Conservation (phyloP, 2,113 vertebrate species). For the Lepisosteus osseus region DNA sequence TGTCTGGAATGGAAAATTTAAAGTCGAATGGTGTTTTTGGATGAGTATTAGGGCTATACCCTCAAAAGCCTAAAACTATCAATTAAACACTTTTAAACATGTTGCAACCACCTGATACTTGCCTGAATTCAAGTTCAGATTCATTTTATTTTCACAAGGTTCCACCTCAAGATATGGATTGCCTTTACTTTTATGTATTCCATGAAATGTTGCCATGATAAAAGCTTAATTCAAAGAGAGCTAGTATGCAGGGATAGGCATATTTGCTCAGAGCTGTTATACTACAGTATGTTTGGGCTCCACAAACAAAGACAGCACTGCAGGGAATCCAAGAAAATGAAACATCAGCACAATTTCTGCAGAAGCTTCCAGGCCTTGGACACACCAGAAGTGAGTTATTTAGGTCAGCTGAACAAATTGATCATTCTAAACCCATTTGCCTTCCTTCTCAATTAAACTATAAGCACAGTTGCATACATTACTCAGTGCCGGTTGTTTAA, state of each 20-base stretch:
- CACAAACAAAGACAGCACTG: constrained; percentile 2
- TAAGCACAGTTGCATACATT: not conserved
- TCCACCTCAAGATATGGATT: not conserved
- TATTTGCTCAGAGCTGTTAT: not conserved
- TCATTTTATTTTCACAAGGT: not conserved
- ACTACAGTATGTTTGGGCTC: not conserved
- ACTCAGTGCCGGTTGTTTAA: not conserved
- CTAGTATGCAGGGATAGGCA: not conserved
- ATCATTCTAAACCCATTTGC: not conserved
- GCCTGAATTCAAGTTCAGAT: too few relatives aligned
- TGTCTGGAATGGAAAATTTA: too few relatives aligned
- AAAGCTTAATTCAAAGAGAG: not conserved
- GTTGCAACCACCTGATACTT: too few relatives aligned
- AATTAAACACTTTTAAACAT: too few relatives aligned
- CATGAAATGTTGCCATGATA: constrained; percentile 1
- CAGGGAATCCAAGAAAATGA: constrained; percentile 5
- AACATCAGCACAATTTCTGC: constrained; percentile 13
- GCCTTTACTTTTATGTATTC: not conserved
- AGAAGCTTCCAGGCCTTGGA: not conserved
- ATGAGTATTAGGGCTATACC: too few relatives aligned
- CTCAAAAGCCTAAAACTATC: too few relatives aligned
- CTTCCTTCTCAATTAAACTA: not conserved
- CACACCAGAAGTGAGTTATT: not conserved
- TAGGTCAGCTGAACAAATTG: not conserved
- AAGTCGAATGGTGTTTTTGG: too few relatives aligned